phyloP scores from a whole-genome alignment of 2,888 invertebrate genomes.

The Gonocerus acuteangulatus region DNA sequence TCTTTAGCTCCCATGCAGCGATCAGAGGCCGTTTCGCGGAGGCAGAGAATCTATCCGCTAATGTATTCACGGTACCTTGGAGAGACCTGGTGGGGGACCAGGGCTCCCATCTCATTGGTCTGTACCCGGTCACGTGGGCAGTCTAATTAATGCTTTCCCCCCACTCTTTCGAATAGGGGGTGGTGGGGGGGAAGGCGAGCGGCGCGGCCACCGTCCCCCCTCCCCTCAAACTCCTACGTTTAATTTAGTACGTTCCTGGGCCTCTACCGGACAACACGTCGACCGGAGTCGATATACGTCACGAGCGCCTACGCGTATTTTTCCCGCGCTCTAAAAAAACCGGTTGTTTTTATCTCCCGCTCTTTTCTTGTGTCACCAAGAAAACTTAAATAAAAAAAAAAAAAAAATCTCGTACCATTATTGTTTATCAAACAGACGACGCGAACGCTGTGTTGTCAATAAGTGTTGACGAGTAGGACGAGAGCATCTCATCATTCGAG shows the following conservation, averaged over 20 bases:
- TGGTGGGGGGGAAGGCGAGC: background rate
- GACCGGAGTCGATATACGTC: background rate
- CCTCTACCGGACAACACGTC: background rate
- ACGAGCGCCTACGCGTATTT: background rate
- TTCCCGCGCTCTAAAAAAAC: background rate
- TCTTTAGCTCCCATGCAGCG: too few species aligned
- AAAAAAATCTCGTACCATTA: too few species aligned
- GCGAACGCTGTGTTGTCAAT: too few species aligned
- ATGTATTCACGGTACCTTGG: constrained; percentile 16
- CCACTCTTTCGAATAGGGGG: background rate
- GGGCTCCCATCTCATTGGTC: constrained; percentile 3
- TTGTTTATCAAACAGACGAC: too few species aligned
- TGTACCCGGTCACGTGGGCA: constrained; percentile 15
- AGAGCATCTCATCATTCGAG: too few species aligned
- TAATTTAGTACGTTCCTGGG: constrained; percentile 22
- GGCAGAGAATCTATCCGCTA: background rate
- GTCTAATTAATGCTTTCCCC: constrained; percentile 2
- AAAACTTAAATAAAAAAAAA: too few species aligned
- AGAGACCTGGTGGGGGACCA: background rate
- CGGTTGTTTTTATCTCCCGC: too few species aligned
- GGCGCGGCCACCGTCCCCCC: constrained; percentile 2
- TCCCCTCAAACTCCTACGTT: background rate
- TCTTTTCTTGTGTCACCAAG: too few species aligned
- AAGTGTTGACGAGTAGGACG: too few species aligned
- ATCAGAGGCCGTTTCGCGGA: background rate